Evolutionary conservation across 2,888 invertebrate genomes (phyloP).

Genomic region (Hirtodrosophila histrioides): DNA sequence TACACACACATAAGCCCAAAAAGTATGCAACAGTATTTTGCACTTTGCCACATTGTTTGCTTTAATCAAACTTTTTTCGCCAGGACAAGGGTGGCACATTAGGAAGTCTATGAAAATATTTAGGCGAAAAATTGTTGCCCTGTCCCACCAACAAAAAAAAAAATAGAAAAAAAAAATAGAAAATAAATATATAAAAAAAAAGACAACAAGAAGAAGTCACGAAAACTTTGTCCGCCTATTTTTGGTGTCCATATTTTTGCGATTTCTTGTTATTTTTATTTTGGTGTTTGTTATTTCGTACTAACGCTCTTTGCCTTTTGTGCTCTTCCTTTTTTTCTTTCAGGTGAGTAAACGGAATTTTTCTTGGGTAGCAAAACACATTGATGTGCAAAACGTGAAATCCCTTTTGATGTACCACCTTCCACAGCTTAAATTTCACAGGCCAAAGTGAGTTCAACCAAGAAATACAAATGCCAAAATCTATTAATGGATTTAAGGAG

Average conservation of each 20-base stretch:
- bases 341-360: conserved; percentile 76
- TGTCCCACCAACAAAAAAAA: not conserved
- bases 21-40: conserved; percentile 73
- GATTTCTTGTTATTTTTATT: conserved; percentile 24
- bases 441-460: conserved; percentile 50
- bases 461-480: conserved; percentile 50
- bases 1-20: conserved; percentile 17
- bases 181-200: no score
- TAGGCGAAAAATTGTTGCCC: conserved; percentile 31
- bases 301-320: conserved; percentile 36
- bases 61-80: conserved; percentile 62
- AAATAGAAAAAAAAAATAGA: conserved; percentile 3
- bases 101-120: conserved; percentile 57
- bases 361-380: conserved; percentile 32
- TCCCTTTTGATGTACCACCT: conserved; percentile 60
- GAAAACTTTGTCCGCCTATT: conserved; percentile 44
- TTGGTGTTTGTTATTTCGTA: conserved; percentile 3
- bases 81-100: conserved; percentile 10
- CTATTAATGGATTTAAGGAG: conserved; percentile 47
- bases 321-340: conserved; percentile 33
- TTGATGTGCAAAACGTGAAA: conserved; percentile 58
- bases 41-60: conserved; percentile 63
- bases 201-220: conserved; percentile 7
- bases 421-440: conserved; percentile 15
- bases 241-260: conserved; percentile 27